These are phyloP conservation scores for Siniperca chuatsi DNA, from an alignment of 2,113 vertebrate genomes.

Conservation along the genomic window DNA sequence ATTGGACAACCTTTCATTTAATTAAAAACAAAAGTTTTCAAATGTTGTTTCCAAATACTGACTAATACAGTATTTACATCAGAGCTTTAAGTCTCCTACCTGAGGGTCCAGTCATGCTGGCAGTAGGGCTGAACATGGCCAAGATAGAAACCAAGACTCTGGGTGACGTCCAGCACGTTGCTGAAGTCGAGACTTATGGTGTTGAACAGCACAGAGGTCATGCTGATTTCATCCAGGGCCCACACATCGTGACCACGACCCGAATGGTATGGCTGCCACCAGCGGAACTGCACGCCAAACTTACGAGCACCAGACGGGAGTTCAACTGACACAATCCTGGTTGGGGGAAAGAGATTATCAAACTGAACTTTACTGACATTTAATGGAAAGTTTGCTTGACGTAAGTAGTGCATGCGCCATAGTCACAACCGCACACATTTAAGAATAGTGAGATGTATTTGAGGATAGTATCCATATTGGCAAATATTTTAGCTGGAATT, in stretches of 20 bases:
- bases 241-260: constrained; percentile 95
- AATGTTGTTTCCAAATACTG: not conserved
- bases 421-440: not conserved
- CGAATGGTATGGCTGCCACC: constrained; percentile 99
- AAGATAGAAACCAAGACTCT: constrained; percentile 97
- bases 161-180: constrained; percentile 96
- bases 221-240: constrained; percentile 98
- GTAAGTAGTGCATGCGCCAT: not conserved
- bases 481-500: constrained; percentile 43
- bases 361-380: not conserved
- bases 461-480: not conserved
- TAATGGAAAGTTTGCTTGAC: not conserved
- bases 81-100: constrained; percentile 78
- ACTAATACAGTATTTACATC: not conserved
- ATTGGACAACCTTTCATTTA: not conserved
- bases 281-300: constrained; percentile 97
- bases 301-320: constrained; percentile 92
- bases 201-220: constrained; percentile 97
- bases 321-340: constrained; percentile 96
- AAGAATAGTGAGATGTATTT: constrained; percentile 3
- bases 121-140: constrained; percentile 98
- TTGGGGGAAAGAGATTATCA: constrained; percentile 6
- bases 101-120: constrained; percentile 97
- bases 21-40: not conserved
- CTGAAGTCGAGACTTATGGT: constrained; percentile 98